phyloP scores from a whole-genome alignment of 2,888 invertebrate species.

The Digitonthophagus gazella region DNA sequence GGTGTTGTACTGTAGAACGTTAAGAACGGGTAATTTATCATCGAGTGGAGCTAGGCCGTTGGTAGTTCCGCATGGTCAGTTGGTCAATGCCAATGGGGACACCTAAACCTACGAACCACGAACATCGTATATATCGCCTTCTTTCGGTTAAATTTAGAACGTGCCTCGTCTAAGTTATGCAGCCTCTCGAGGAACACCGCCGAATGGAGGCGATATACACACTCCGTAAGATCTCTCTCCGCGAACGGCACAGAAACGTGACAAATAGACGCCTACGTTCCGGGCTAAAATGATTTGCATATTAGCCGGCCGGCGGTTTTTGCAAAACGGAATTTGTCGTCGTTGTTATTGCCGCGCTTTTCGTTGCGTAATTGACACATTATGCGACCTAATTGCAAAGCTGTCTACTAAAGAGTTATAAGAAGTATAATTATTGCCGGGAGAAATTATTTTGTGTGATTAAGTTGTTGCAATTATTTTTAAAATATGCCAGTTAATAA shows the following conservation, averaged over 20 bases:
- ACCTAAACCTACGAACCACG: background rate
- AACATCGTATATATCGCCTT: background rate
- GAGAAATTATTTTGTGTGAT: background rate
- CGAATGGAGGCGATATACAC: background rate
- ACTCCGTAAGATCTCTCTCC: background rate
- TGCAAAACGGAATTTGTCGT: background rate
- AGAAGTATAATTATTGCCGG: background rate
- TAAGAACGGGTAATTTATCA: conserved; percentile 21
- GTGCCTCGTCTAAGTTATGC: background rate
- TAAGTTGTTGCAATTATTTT: background rate
- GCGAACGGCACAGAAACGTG: background rate
- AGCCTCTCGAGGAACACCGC: background rate
- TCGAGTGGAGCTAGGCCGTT: background rate
- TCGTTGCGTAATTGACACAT: background rate
- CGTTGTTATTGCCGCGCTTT: background rate
- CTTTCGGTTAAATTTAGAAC: background rate
- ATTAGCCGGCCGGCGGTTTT: background rate
- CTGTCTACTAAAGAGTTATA: background rate
- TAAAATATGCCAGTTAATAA: background rate
- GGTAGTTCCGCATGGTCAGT: conserved; percentile 28
- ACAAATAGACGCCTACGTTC: background rate
- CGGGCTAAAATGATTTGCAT: background rate
- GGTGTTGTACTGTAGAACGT: background rate
- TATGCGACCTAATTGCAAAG: background rate
- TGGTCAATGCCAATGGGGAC: conserved; percentile 23